Conservation (phyloP, 2,888 invertebrate species). For the Physocephala rufipes region DNA sequence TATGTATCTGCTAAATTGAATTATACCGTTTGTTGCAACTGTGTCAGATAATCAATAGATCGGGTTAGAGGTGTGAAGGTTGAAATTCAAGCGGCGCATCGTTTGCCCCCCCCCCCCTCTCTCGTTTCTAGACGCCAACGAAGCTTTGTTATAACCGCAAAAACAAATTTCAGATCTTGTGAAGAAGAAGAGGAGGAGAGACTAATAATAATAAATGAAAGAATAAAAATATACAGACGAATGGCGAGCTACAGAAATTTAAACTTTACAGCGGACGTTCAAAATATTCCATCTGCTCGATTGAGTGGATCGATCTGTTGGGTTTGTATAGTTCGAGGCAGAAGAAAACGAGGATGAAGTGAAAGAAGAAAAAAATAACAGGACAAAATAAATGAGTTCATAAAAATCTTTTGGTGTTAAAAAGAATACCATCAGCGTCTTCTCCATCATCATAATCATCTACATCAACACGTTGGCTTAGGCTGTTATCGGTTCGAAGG, state of each 20-base stretch:
- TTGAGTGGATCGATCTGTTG: not conserved
- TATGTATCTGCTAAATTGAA: no score
- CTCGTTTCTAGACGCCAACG: no score
- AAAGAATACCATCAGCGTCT: not conserved
- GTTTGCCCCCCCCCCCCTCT: conserved; percentile 39
- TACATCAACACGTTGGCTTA: not conserved
- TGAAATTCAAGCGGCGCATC: conserved; percentile 55
- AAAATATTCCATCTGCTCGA: conserved; percentile 50
- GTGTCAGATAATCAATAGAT: no score
- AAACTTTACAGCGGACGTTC: conserved; percentile 39
- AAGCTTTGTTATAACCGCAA: conserved; percentile 45
- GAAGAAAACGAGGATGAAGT: no score
- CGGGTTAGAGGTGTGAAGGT: conserved; percentile 45
- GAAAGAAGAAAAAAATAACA: no score
- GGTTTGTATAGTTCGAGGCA: not conserved
- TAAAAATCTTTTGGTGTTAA: no score
- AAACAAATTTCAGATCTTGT: conserved; percentile 42
- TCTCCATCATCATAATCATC: not conserved
- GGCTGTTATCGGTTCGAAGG: not conserved
- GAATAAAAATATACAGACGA: no score
- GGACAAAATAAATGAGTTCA: no score
- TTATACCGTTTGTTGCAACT: no score
- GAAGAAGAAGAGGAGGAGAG: not conserved
- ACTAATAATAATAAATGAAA: conserved; percentile 1
- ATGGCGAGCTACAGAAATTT: conserved; percentile 40